phyloP scores from a whole-genome alignment of 1,140 invertebrate species.

The Procambarus virginalis region DNA sequence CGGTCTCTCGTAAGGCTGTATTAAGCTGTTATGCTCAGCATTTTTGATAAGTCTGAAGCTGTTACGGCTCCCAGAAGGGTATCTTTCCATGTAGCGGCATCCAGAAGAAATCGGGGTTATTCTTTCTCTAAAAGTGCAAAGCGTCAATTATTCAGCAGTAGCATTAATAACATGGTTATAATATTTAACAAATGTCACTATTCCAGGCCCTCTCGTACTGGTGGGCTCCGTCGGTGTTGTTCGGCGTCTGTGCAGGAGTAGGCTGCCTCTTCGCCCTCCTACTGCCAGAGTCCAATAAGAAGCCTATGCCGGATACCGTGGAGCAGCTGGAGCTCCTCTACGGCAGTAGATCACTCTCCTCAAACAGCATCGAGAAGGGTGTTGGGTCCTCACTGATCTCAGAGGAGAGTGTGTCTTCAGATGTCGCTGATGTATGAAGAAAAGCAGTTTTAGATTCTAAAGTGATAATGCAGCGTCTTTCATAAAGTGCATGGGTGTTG shows the following conservation, averaged over 20 bases:
- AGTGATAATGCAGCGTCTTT: no score
- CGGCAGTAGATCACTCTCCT: slow-evolving; percentile 17
- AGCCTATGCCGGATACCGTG: slow-evolving; percentile 35
- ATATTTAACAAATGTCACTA: background rate
- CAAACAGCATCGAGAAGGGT: slow-evolving; percentile 5
- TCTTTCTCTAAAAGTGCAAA: no score
- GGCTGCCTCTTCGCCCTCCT: slow-evolving; percentile 57
- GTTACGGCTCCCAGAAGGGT: no score
- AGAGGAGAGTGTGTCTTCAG: background rate
- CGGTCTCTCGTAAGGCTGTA: no score
- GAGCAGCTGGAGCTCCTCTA: slow-evolving; percentile 43
- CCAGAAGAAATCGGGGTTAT: no score
- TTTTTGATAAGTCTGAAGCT: no score
- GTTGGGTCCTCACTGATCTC: background rate
- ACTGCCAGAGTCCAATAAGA: slow-evolving; percentile 31
- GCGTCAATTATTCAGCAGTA: no score
- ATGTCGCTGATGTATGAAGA: background rate
- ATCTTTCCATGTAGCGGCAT: no score
- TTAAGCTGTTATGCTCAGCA: no score
- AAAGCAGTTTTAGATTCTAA: no score
- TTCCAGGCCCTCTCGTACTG: slow-evolving; percentile 52
- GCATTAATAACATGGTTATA: no score
- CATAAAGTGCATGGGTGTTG: no score
- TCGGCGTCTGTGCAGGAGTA: slow-evolving; percentile 46
- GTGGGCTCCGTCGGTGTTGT: slow-evolving; percentile 53